These are phyloP conservation scores for Callitettix versicolor DNA, from an alignment of 1,140 invertebrate species.

Conservation along the genomic window DNA sequence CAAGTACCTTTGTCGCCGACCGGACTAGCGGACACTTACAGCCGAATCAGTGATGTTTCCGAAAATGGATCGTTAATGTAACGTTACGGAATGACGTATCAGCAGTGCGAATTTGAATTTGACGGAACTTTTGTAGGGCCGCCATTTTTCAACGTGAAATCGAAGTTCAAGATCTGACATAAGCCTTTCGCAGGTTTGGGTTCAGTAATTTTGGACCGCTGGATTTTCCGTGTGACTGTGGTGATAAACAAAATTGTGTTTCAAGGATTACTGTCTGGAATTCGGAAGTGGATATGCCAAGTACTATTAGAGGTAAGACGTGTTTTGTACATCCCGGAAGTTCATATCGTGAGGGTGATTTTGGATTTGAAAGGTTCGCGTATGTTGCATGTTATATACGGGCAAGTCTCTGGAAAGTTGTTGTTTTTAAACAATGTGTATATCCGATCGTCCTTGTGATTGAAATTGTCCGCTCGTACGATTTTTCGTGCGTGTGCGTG, in stretches of 20 bases:
- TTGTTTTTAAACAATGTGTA: too few species aligned
- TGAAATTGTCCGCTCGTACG: too few species aligned
- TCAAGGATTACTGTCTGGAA: constrained; percentile 1
- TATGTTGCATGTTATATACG: too few species aligned
- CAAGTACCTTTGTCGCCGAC: not conserved
- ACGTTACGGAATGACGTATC: constrained; percentile 1
- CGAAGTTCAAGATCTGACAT: constrained; percentile 8
- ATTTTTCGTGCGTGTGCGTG: too few species aligned
- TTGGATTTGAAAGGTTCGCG: too few species aligned
- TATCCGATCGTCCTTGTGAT: too few species aligned
- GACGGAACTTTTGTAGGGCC: constrained; percentile 17
- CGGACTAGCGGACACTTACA: not conserved
- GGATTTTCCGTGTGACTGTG: not conserved
- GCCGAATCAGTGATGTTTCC: not conserved
- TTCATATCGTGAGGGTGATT: too few species aligned
- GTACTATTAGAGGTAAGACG: constrained; percentile 15
- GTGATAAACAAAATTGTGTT: not conserved
- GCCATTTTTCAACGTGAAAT: not conserved
- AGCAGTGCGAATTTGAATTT: constrained; percentile 13
- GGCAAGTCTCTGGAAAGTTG: too few species aligned
- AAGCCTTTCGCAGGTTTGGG: not conserved
- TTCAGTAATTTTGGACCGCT: not conserved
- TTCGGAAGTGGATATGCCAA: constrained; percentile 10
- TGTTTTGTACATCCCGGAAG: too few species aligned
- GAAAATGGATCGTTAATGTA: not conserved